Evolutionary conservation across 2,888 invertebrate species (phyloP).

Genomic region (Carterocephalus palaemon): DNA sequence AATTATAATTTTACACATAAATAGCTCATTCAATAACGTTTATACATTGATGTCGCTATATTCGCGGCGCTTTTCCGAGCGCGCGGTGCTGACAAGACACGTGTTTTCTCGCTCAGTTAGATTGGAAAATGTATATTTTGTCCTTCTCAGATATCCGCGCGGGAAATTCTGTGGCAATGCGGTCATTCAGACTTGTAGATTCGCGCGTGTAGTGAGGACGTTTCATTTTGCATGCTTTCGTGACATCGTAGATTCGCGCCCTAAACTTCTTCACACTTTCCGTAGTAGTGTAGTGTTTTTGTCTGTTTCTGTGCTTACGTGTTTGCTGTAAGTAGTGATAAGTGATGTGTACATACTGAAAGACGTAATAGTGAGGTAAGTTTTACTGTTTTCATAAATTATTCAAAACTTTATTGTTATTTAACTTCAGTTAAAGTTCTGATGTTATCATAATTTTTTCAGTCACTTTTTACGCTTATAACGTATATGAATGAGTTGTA

Average conservation of each 20-base stretch:
- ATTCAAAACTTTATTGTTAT: too few species aligned
- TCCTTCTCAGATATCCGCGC: slow-evolving; percentile 46
- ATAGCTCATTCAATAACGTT: slow-evolving; percentile 22
- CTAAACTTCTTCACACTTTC: slow-evolving; percentile 31
- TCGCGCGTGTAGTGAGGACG: slow-evolving; percentile 57
- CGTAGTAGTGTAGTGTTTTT: slow-evolving; percentile 32
- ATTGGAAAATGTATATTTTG: slow-evolving; percentile 24
- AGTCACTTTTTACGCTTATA: too few species aligned
- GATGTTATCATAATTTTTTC: too few species aligned
- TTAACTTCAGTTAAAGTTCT: too few species aligned
- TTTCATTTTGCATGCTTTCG: slow-evolving; percentile 39
- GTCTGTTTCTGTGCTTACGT: slow-evolving; percentile 34
- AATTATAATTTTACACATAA: slow-evolving; percentile 22
- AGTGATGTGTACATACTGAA: slow-evolving; percentile 47
- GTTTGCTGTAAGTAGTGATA: slow-evolving; percentile 35
- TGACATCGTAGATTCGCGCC: slow-evolving; percentile 28
- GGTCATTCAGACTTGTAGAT: slow-evolving; percentile 67
- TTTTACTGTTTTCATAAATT: too few species aligned
- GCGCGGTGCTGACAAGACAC: neutral
- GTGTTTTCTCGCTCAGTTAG: slow-evolving; percentile 40
- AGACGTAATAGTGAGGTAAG: slow-evolving; percentile 68
- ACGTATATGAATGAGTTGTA: too few species aligned
- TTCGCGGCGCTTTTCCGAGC: slow-evolving; percentile 22
- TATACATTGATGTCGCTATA: slow-evolving; percentile 19
- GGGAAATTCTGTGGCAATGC: slow-evolving; percentile 60